These are phyloP conservation scores for Nesidiocoris tenuis DNA, from an alignment of 2,888 invertebrate genomes.

Conservation along the genomic window DNA sequence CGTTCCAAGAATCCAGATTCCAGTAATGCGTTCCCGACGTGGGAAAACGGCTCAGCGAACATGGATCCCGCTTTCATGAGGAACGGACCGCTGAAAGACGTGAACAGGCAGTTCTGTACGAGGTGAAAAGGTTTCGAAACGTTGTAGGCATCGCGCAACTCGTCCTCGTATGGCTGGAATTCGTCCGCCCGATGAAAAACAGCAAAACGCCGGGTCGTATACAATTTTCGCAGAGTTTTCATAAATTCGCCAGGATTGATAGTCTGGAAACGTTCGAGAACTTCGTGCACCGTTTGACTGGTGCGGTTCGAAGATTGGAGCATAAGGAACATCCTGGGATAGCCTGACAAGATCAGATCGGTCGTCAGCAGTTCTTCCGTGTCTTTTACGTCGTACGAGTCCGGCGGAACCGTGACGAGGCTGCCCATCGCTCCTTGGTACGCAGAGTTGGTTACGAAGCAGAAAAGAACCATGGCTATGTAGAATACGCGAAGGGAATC, in stretches of 20 bases:
- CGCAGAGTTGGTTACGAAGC: conserved; percentile 49
- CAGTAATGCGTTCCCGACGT: conserved; percentile 26
- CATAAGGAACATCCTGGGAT: conserved; percentile 48
- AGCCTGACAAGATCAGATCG: conserved; percentile 49
- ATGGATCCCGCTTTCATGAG: conserved; percentile 43
- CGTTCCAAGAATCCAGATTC: conserved; percentile 42
- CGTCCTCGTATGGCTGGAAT: conserved; percentile 22
- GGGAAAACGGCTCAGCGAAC: conserved; percentile 38
- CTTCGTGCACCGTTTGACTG: conserved; percentile 41
- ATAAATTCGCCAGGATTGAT: conserved; percentile 47
- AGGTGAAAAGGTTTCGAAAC: conserved; percentile 29
- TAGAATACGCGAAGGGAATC: conserved; percentile 49
- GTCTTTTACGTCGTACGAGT: conserved; percentile 49
- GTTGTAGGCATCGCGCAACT: background rate
- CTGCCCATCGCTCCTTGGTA: conserved; percentile 50
- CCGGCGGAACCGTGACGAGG: conserved; percentile 51
- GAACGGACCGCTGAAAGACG: conserved; percentile 40
- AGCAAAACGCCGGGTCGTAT: conserved; percentile 44
- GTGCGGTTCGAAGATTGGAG: conserved; percentile 48
- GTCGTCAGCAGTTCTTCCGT: conserved; percentile 49
- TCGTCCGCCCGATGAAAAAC: conserved; percentile 45
- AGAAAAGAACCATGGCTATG: conserved; percentile 50
- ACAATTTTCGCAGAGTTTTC: conserved; percentile 43
- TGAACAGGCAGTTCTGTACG: conserved; percentile 41
- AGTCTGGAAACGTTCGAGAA: conserved; percentile 47